Percentiles rank a stretch among this genome's conserved stretches.
phyloP scores from a whole-genome alignment of 1,140 invertebrate genomes.

The Globodera rostochiensis region DNA sequence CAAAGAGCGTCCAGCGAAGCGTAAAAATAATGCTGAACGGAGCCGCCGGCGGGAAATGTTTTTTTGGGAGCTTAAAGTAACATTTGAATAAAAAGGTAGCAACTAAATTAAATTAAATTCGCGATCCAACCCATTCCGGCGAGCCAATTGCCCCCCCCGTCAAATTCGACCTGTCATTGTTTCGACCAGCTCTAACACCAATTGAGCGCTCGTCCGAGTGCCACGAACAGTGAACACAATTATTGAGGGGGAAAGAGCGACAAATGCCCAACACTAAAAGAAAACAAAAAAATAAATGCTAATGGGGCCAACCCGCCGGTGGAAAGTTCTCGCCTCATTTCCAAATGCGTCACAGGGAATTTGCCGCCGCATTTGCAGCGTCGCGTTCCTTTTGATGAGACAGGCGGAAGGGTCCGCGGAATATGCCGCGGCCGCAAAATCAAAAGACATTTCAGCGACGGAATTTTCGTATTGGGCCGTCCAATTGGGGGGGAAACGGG shows the following conservation, averaged over 20 bases:
- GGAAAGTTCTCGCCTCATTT: conserved; percentile 24
- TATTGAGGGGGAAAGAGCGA: conserved; percentile 37
- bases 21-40: conserved; percentile 54
- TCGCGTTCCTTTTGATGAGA: conserved; percentile 40
- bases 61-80: conserved; percentile 42
- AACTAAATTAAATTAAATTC: not conserved
- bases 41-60: conserved; percentile 47
- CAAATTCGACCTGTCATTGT: conserved; percentile 45
- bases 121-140: too few relatives aligned
- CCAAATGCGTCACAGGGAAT: conserved; percentile 40
- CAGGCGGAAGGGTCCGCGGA: conserved; percentile 41
- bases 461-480: conserved; percentile 28
- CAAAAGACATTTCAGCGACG: conserved; percentile 48
- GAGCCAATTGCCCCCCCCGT: not conserved
- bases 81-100: not conserved
- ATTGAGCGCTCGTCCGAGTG: conserved; percentile 46
- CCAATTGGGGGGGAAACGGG: conserved; percentile 33
- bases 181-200: conserved; percentile 51
- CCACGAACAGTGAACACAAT: conserved; percentile 50
- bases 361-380: conserved; percentile 27
- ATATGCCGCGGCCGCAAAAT: conserved; percentile 52
- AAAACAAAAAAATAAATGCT: conserved; percentile 7
- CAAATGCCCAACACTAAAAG: conserved; percentile 47
- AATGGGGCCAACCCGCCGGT: not conserved
- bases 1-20: conserved; percentile 37